These are phyloP conservation scores for Hapalemur alaotrensis DNA, from an alignment of 2,797 vertebrate species.

Conservation along the genomic window DNA sequence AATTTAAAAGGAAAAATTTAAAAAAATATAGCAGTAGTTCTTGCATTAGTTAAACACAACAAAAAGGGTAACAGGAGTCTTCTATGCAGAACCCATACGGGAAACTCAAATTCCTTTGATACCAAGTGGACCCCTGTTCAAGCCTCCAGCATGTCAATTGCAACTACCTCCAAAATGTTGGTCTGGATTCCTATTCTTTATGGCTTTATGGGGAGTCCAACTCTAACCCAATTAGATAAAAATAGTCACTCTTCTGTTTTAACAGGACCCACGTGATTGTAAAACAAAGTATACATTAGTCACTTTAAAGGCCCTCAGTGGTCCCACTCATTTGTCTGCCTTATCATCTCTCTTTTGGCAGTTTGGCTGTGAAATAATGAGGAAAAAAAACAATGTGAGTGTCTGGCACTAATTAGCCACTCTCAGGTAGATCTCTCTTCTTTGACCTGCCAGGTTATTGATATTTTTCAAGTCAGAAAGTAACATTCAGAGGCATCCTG, in stretches of 20 bases:
- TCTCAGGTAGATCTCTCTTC: neutral
- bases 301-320: neutral
- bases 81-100: neutral
- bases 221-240: conserved; percentile 46
- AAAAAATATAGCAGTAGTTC: neutral
- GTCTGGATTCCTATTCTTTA: neutral
- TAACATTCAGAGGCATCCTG: neutral
- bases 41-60: neutral
- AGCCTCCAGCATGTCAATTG: neutral
- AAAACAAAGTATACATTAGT: neutral
- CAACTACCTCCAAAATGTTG: neutral
- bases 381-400: neutral
- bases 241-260: neutral
- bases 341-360: neutral
- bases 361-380: neutral
- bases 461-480: neutral
- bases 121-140: neutral
- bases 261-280: neutral
- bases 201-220: neutral
- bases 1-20: neutral
- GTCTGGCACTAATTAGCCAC: neutral
- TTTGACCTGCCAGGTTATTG: neutral
- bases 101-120: neutral
- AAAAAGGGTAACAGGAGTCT: neutral
- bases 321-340: neutral